These are phyloP conservation scores for Fragum fragum DNA, from an alignment of 2,888 invertebrate genomes.

Conservation along the genomic window DNA sequence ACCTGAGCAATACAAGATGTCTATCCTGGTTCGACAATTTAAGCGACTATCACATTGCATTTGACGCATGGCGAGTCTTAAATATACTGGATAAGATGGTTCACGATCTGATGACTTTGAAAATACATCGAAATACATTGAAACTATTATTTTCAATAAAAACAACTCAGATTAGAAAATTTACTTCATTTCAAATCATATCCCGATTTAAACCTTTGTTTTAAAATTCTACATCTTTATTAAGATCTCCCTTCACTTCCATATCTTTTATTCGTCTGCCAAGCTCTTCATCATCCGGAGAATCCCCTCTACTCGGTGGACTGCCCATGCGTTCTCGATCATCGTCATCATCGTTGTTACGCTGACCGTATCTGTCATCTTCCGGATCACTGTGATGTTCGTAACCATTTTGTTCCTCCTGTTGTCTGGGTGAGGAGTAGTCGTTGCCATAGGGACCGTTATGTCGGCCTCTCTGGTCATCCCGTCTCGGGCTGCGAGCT, in stretches of 20 bases:
- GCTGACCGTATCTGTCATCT: constrained; percentile 8
- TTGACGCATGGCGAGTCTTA: no score
- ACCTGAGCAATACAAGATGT: no score
- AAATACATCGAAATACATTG: no score
- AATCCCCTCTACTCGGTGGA: constrained; percentile 18
- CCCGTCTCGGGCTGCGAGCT: constrained; percentile 6
- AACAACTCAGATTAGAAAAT: no score
- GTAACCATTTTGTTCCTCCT: constrained; percentile 15
- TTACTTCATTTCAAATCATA: no score
- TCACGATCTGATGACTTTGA: no score
- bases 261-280: constrained; percentile 42
- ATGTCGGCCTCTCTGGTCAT: background rate
- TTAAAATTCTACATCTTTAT: constrained; percentile 53
- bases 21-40: no score
- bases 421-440: background rate
- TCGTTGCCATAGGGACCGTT: background rate
- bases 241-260: constrained; percentile 32
- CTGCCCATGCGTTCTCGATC: constrained; percentile 27
- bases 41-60: no score
- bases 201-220: background rate
- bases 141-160: no score
- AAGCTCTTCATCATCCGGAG: constrained; percentile 46
- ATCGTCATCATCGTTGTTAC: background rate
- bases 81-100: no score
- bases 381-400: constrained; percentile 11